phyloP scores from a whole-genome alignment of 2,888 invertebrate species.

The Crossocerus cetratus region DNA sequence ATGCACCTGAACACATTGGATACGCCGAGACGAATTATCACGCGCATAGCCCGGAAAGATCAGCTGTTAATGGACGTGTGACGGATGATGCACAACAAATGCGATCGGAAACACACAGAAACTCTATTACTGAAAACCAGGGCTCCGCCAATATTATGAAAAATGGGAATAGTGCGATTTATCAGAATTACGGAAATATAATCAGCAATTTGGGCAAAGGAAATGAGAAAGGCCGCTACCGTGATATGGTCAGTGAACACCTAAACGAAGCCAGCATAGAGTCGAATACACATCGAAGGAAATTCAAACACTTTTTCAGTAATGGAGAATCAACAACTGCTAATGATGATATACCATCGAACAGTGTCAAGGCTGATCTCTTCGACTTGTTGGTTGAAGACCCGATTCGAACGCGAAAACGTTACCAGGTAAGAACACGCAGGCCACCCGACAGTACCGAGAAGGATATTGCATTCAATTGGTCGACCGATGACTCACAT shows the following conservation, averaged over 20 bases:
- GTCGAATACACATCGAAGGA: background rate
- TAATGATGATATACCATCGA: background rate
- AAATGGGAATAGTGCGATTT: no score
- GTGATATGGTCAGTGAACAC: no score
- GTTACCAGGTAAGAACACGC: background rate
- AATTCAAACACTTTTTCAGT: background rate
- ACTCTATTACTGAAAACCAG: no score
- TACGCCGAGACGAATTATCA: slow-evolving; percentile 6
- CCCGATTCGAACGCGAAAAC: background rate
- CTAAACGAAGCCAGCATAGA: no score
- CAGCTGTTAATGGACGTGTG: background rate
- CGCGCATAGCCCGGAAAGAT: slow-evolving; percentile 8
- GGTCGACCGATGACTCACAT: background rate
- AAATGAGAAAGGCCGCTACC: no score
- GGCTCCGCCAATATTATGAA: no score
- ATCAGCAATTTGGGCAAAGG: no score
- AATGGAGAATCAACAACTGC: background rate
- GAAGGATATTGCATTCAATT: background rate
- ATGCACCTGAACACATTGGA: background rate
- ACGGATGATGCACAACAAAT: no score
- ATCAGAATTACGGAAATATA: no score
- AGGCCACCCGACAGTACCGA: background rate
- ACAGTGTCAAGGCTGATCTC: background rate
- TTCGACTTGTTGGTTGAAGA: background rate
- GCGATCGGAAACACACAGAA: no score